Evolutionary conservation across 2,113 vertebrate species (phyloP).

Genomic region (Chiloscyllium plagiosum): DNA sequence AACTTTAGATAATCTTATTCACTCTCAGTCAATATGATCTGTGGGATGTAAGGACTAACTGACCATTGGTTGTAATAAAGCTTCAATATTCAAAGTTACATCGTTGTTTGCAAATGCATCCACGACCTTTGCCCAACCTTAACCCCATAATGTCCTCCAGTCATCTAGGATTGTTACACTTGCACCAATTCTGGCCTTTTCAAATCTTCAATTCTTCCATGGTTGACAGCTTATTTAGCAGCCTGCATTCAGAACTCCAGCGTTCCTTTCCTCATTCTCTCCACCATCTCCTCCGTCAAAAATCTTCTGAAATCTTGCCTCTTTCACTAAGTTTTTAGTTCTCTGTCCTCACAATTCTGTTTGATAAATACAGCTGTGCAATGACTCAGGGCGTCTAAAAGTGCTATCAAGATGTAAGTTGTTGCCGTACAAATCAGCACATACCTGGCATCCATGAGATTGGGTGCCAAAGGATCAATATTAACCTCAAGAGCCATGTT

Average conservation of each 20-base stretch:
- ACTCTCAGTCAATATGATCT: neutral
- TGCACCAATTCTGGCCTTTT: neutral
- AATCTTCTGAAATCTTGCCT: neutral
- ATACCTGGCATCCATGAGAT: neutral
- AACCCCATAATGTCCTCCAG: neutral
- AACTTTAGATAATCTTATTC: neutral
- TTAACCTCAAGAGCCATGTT: neutral
- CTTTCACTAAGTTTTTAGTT: neutral
- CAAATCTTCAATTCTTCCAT: neutral
- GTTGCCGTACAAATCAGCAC: neutral
- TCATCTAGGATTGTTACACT: neutral
- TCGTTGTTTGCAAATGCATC: neutral
- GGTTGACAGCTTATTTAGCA: neutral
- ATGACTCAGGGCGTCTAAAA: neutral
- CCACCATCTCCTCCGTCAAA: neutral
- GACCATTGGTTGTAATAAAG: neutral
- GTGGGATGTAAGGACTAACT: neutral
- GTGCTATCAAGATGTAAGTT: neutral
- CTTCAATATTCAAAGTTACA: neutral
- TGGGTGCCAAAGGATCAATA: neutral
- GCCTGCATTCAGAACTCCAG: neutral
- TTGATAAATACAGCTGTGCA: neutral
- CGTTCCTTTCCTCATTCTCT: neutral
- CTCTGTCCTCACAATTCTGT: neutral
- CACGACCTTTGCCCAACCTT: neutral